phyloP scores from a whole-genome alignment of 2,888 invertebrate species.

The Melipona bicolor region DNA sequence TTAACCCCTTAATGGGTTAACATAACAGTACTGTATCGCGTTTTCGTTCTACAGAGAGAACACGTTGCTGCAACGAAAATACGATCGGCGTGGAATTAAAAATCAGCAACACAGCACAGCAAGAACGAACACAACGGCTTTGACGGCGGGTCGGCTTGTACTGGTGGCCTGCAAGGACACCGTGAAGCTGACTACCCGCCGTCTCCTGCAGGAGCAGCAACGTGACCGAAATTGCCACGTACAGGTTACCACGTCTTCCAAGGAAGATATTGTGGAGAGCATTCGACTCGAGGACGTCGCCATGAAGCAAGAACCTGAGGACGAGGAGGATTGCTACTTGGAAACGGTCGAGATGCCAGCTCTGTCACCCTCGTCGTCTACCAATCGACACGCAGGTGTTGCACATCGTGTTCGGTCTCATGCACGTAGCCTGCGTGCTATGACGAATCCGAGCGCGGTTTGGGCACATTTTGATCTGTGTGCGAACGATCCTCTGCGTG shows the following conservation, averaged over 20 bases:
- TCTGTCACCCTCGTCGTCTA: conserved; percentile 54
- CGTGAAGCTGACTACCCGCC: conserved; percentile 65
- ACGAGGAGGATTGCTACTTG: conserved; percentile 78
- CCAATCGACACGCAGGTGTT: conserved; percentile 39
- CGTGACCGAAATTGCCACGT: conserved; percentile 34
- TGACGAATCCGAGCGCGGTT: conserved; percentile 83
- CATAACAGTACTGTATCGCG: conserved; percentile 28
- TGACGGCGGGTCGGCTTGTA: conserved; percentile 65
- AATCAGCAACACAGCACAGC: background rate
- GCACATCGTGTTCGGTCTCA: conserved; percentile 80
- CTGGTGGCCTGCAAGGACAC: conserved; percentile 67
- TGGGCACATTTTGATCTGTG: conserved; percentile 83
- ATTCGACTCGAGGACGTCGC: conserved; percentile 57
- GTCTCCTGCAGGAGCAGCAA: conserved; percentile 53
- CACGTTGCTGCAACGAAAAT: conserved; percentile 18
- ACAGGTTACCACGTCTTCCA: conserved; percentile 44
- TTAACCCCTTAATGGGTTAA: background rate
- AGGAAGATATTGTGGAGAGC: conserved; percentile 53
- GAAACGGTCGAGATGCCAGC: conserved; percentile 72
- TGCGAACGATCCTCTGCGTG: conserved; percentile 81
- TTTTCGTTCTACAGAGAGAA: conserved; percentile 53
- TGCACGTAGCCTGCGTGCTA: conserved; percentile 81
- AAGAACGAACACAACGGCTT: conserved; percentile 52
- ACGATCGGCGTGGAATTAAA: conserved; percentile 22
- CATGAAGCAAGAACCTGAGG: conserved; percentile 82